Evolutionary conservation across 2,797 vertebrate species (phyloP).

Genomic region (Chaetodon trifasciatus): DNA sequence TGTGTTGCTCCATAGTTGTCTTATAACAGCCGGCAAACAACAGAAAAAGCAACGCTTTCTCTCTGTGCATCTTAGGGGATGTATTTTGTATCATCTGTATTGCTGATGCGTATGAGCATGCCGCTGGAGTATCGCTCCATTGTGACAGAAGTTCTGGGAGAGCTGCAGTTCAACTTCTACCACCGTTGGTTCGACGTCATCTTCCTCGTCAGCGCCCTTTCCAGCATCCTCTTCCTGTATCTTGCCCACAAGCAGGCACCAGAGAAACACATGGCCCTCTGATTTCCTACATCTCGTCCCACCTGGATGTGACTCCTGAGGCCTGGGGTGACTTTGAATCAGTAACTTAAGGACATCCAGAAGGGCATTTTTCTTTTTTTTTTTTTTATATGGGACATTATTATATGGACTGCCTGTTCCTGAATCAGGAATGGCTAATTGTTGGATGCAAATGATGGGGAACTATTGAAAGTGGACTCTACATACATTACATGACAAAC

Average conservation of each 20-base stretch:
- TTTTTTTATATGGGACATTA: slow-evolving; percentile 32
- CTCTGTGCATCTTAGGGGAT: slow-evolving; percentile 86
- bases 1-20: slow-evolving; percentile 25
- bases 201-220: slow-evolving; percentile 98
- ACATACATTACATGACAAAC: slow-evolving; percentile 11
- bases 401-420: slow-evolving; percentile 66
- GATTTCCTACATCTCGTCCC: slow-evolving; percentile 47
- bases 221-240: slow-evolving; percentile 99
- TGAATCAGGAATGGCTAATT: slow-evolving; percentile 82
- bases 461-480: slow-evolving; percentile 34
- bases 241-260: slow-evolving; percentile 98
- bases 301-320: slow-evolving; percentile 15
- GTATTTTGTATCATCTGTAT: slow-evolving; percentile 98
- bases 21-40: not conserved
- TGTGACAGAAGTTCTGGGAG: slow-evolving; percentile 95
- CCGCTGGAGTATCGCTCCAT: slow-evolving; percentile 96
- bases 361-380: slow-evolving; percentile 18
- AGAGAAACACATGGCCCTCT: slow-evolving; percentile 94
- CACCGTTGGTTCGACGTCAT: slow-evolving; percentile 99
- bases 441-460: slow-evolving; percentile 28
- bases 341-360: slow-evolving; percentile 38
- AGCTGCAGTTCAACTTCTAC: slow-evolving; percentile 99
- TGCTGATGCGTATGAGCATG: slow-evolving; percentile 99
- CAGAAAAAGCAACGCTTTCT: not conserved
- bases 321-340: slow-evolving; percentile 31